Evolutionary conservation across 1,140 invertebrate genomes (phyloP), one percentile per base, ranked within the genome.

Genomic region (Saccostrea cuccullata): DNA sequence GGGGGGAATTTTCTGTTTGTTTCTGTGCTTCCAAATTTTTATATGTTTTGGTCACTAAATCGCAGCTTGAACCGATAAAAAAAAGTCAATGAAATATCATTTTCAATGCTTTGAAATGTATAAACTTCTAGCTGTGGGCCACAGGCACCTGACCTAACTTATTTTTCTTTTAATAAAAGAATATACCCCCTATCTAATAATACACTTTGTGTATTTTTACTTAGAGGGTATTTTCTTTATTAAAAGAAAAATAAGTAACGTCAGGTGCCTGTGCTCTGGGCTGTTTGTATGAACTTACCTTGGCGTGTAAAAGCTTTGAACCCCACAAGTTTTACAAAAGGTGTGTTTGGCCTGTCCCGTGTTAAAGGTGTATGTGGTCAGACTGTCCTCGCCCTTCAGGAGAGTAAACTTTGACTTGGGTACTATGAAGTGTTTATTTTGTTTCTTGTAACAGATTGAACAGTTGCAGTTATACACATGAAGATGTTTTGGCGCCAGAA

Each of bases 301-400:
- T 6, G 96, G 96, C 88, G 94, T 94, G 91, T 96, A 96, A 91
- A 96, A 96, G 91, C 95, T 95, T 89, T 96, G 95, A 0, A 96
- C 96, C 5, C 96, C 96, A 92, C 96, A 96, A 26, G 90, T 95
- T 64, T 94, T 95, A 91, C 96, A 96, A 91, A 96, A 96, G 36
- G 90, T 95, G 90, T 96, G 96, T 88, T 96, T 95, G 4, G 96
- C 96, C 84, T 91, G 67, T 82, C 95, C 93, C 8, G 95, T 96
- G 89, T 96, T 96, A 89, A 96, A 96, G n/a, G 95, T 95, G 91
- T 96, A 96, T 1, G 94, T 95, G 20, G 94, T 95, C 23, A 96
- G 88, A 82, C 91, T 90, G 67, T 96, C 95, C 70, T 93, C 93
- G 20, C 96, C 96, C 91, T 94, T 67, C 20, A 96, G 30, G 6